Evolutionary conservation across 1,140 invertebrate genomes (phyloP), one percentile per base, ranked within the genome.

Genomic region (Brachionus rubens): DNA sequence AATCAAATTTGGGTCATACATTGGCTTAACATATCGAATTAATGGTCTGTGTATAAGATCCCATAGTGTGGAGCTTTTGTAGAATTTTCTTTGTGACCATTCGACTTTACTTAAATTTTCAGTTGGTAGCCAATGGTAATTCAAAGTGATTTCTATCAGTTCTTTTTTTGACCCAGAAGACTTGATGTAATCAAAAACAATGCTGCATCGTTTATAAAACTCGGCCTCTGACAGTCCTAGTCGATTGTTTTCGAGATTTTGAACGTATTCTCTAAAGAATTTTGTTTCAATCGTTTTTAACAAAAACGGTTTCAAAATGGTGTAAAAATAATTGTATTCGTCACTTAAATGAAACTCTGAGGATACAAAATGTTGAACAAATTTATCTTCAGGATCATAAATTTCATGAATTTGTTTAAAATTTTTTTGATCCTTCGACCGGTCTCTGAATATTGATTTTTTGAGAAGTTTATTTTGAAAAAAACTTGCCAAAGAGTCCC

Each of bases 371-470:
- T 5, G 41, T 65, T 43, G 12, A 28, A 65, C 40, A 65, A 14
- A 43, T 24, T 24, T 41, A 65, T 65, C 40, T 43, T 65, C 43
- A 14, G 59, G 59, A 43, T 65, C 59, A 43, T 65, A 65, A 21
- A 65, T 65, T 12, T 26, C 40, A 1, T 43, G 16, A 14, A 65
- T 10, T 12, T 41, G 43, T 41, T 46, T 65, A 10, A 40, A 43
- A 10, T 24, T 41, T 12, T 43, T 41, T 14, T 4, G 43, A 14
- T 65, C 43, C n/a, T n/a, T n/a, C n/a, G n/a, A n/a, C n/a, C n/a
- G n/a, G 16, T 65, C 10, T 21, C 10, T 46, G 36, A 65, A 65
- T 43, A 65, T 46, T 24, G 33, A 19, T 19, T 65, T 65, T 43
- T 19, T 10, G 1, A 36, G 19, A 43, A 65, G n/a, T 36, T 7